Evolutionary conservation across 2,113 vertebrate genomes (phyloP).

Genomic region (Amphiprion percula): DNA sequence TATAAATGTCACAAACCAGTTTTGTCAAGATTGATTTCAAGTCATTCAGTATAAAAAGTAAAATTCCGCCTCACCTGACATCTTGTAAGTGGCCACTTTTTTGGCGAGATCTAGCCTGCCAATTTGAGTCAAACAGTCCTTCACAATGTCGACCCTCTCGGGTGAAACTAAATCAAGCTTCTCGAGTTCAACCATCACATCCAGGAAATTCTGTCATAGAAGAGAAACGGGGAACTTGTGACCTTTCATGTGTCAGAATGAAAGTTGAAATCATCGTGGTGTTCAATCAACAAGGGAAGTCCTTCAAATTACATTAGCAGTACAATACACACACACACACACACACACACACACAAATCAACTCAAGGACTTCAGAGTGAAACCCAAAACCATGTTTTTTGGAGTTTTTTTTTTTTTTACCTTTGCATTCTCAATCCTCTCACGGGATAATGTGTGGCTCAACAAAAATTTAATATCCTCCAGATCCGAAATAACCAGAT

Average conservation of each 20-base stretch:
- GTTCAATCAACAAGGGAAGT: background rate
- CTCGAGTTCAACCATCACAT: slow-evolving; percentile 90
- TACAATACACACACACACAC: background rate
- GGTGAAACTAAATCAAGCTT: slow-evolving; percentile 88
- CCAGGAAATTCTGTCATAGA: slow-evolving; percentile 89
- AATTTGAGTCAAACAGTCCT: slow-evolving; percentile 86
- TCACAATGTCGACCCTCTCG: slow-evolving; percentile 87
- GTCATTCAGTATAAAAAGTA: background rate
- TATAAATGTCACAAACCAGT: no score
- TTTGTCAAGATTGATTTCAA: background rate
- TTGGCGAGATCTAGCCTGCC: slow-evolving; percentile 89
- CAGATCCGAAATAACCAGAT: slow-evolving; percentile 87
- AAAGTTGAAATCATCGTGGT: background rate
- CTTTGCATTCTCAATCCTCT: slow-evolving; percentile 84
- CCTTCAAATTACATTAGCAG: background rate
- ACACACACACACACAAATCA: background rate
- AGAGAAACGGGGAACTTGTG: background rate
- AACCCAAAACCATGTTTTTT: background rate
- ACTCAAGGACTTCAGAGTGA: background rate
- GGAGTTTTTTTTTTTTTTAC: slow-evolving; percentile 76
- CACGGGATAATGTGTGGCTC: slow-evolving; percentile 72
- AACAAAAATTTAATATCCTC: slow-evolving; percentile 88
- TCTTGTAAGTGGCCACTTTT: slow-evolving; percentile 86
- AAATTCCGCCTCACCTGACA: slow-evolving; percentile 81
- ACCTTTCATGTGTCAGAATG: background rate